Evolutionary conservation across 2,888 invertebrate genomes (phyloP).

Genomic region (Aelia acuminata): DNA sequence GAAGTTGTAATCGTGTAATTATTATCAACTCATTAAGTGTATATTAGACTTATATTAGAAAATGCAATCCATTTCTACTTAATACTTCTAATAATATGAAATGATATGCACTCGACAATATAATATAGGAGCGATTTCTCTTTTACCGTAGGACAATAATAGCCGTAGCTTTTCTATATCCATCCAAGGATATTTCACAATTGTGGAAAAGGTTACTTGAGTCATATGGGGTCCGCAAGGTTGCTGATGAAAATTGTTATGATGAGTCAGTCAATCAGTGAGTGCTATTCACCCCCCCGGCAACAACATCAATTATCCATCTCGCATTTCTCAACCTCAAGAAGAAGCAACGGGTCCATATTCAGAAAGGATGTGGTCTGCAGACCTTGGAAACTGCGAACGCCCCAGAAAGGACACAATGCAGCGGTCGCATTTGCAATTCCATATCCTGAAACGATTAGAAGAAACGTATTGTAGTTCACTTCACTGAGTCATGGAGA

Average conservation of each 20-base stretch:
- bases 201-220: conserved; percentile 37
- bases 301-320: conserved; percentile 23
- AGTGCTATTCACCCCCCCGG: conserved; percentile 41
- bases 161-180: background rate
- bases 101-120: background rate
- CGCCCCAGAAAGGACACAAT: conserved; percentile 32
- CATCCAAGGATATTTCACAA: conserved; percentile 12
- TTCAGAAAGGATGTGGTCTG: conserved; percentile 41
- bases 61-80: no score
- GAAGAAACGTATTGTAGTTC: conserved; percentile 1
- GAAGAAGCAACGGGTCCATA: conserved; percentile 30
- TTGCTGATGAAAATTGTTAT: conserved; percentile 31
- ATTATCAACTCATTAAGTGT: no score
- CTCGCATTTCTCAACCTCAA: background rate
- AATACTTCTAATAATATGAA: background rate
- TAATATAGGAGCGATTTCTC: background rate
- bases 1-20: no score
- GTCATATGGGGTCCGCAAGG: conserved; percentile 44
- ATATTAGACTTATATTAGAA: no score
- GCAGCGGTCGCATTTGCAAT: background rate
- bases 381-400: background rate
- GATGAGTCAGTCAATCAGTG: conserved; percentile 41
- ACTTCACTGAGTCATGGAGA: background rate
- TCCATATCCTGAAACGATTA: background rate
- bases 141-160: background rate